Conservation (phyloP, 2,113 vertebrate genomes). For the human (Homo sapiens) region DNA sequence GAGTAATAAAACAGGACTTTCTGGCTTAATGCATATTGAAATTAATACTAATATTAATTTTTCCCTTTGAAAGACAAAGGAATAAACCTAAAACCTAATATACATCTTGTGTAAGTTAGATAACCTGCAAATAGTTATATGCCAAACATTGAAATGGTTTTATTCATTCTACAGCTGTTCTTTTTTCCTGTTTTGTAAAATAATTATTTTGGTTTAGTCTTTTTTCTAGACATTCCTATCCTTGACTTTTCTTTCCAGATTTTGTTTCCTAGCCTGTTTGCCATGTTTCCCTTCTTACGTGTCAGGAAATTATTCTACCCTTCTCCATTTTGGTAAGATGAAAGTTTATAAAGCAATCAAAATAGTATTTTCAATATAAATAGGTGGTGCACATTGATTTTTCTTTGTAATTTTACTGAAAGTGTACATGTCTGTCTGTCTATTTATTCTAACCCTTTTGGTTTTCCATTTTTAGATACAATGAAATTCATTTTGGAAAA, state of each 20-base stretch:
- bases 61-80: constrained; percentile 51
- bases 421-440: constrained; percentile 80
- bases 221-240: constrained; percentile 90
- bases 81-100: constrained; percentile 49
- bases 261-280: constrained; percentile 93
- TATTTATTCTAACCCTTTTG: constrained; percentile 80
- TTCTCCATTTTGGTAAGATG: constrained; percentile 92
- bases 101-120: neutral
- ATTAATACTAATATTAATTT: constrained; percentile 15
- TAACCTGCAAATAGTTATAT: constrained; percentile 53
- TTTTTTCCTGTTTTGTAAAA: constrained; percentile 88
- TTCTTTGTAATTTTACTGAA: constrained; percentile 79
- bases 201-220: constrained; percentile 87
- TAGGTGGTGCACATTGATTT: constrained; percentile 76
- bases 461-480: constrained; percentile 78
- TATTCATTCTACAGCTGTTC: constrained; percentile 85
- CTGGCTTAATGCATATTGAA: constrained; percentile 49
- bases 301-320: constrained; percentile 90
- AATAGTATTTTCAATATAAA: constrained; percentile 81
- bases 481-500: constrained; percentile 56
- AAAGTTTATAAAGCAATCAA: constrained; percentile 85
- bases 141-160: constrained; percentile 77
- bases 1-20: constrained; percentile 24
- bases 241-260: constrained; percentile 93
- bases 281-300: constrained; percentile 92